These are phyloP conservation scores for Melinaea marsaeus DNA, from an alignment of 2,888 invertebrate species.

Conservation along the genomic window DNA sequence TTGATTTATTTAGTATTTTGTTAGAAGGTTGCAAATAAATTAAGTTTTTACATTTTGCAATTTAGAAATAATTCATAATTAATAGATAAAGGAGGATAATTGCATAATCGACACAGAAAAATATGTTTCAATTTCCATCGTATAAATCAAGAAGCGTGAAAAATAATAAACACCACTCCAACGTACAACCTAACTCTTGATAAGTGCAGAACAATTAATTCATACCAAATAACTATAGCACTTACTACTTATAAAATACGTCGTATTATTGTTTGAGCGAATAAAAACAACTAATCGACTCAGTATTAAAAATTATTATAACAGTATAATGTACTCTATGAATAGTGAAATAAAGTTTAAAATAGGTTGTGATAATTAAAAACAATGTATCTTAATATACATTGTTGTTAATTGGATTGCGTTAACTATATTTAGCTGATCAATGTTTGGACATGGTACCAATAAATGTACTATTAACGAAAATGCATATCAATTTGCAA, in stretches of 20 bases:
- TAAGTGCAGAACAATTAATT: not conserved
- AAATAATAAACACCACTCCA: slow-evolving; percentile 22
- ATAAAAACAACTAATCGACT: slow-evolving; percentile 14
- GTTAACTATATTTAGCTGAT: slow-evolving; percentile 23
- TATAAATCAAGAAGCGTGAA: slow-evolving; percentile 25
- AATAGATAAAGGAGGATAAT: too few relatives aligned
- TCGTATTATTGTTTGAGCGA: slow-evolving; percentile 6
- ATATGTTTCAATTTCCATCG: slow-evolving; percentile 7
- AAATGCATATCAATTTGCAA: slow-evolving; percentile 7
- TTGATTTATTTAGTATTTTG: too few relatives aligned
- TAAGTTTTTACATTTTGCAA: too few relatives aligned
- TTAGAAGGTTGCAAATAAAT: too few relatives aligned
- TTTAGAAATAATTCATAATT: too few relatives aligned
- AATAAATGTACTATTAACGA: not conserved
- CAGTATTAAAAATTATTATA: slow-evolving; percentile 4
- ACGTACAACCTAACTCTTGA: not conserved
- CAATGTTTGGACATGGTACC: slow-evolving; percentile 24
- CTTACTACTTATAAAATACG: not conserved
- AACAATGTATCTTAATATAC: slow-evolving; percentile 19
- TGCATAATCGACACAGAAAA: too few relatives aligned
- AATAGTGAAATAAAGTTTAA: not conserved
- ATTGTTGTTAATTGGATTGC: slow-evolving; percentile 12
- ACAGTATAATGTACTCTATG: slow-evolving; percentile 5
- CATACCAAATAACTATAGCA: not conserved
- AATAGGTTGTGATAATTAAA: not conserved